Percentiles rank a stretch among this genome's conserved stretches.
phyloP scores from a whole-genome alignment of 2,797 vertebrate species.

The Cossypha dichroa region DNA sequence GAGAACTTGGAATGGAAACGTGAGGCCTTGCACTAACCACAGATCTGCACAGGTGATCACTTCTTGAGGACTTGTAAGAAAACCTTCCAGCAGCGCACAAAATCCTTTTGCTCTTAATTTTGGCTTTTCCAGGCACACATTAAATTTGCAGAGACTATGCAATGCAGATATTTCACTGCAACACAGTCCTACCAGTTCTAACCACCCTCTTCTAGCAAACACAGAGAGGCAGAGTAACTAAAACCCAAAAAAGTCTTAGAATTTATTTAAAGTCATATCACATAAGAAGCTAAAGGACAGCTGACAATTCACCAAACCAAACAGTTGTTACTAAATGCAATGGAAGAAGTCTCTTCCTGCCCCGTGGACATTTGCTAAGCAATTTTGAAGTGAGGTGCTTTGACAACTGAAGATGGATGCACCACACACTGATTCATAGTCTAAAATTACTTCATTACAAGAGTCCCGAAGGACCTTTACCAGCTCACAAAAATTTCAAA shows the following conservation, averaged over 20 bases:
- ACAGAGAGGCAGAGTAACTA: not conserved
- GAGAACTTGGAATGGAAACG: not conserved
- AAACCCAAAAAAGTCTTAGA: not conserved
- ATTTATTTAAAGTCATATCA: not conserved
- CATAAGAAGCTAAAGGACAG: not conserved
- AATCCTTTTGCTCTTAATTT: not conserved
- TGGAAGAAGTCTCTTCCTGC: not conserved
- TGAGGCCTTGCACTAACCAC: not conserved
- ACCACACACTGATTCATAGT: not conserved
- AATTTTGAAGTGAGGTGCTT: not conserved
- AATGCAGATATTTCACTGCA: not conserved
- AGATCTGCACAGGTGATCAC: fast-evolving
- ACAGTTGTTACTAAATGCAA: not conserved
- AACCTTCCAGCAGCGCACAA: not conserved
- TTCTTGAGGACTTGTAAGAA: not conserved
- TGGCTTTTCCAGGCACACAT: not conserved
- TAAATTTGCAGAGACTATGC: not conserved
- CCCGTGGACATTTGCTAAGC: not conserved
- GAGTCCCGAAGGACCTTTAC: not conserved
- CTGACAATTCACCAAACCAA: not conserved
- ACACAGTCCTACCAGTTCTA: not conserved
- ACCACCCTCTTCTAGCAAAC: not conserved
- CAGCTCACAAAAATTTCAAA: not conserved
- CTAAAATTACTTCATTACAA: not conserved
- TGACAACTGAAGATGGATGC: not conserved